Evolutionary conservation across 2,113 vertebrate genomes (phyloP).

Genomic region (Cervus canadensis): DNA sequence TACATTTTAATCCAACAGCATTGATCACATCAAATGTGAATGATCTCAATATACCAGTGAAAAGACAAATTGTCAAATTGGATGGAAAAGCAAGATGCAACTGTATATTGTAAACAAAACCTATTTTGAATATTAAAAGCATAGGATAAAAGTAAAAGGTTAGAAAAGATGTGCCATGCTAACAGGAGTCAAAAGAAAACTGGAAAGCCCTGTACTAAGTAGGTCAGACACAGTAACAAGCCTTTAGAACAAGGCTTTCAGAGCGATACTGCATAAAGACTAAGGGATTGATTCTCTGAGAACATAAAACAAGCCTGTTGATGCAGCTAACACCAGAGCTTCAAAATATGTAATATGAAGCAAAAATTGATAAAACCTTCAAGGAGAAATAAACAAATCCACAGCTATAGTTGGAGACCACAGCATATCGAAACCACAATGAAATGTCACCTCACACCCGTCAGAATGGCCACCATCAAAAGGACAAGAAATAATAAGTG

Average conservation of each 20-base stretch:
- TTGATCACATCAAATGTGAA: background rate
- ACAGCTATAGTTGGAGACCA: background rate
- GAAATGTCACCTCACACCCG: background rate
- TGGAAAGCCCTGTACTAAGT: background rate
- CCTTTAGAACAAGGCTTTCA: background rate
- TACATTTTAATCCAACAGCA: background rate
- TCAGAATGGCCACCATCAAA: background rate
- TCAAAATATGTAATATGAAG: background rate
- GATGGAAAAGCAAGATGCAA: background rate
- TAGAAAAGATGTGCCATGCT: background rate
- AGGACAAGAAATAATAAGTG: background rate
- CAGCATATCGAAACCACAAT: background rate
- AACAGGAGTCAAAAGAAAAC: background rate
- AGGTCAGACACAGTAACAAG: background rate
- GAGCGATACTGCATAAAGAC: background rate
- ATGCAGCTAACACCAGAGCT: background rate
- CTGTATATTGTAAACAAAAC: background rate
- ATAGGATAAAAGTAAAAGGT: background rate
- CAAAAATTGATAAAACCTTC: background rate
- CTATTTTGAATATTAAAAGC: background rate
- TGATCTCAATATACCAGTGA: background rate
- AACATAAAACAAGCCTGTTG: background rate
- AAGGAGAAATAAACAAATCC: background rate
- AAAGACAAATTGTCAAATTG: background rate
- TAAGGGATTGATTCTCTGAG: background rate